Evolutionary conservation across 2,113 vertebrate genomes (phyloP).

Genomic region (Silurus asotus): DNA sequence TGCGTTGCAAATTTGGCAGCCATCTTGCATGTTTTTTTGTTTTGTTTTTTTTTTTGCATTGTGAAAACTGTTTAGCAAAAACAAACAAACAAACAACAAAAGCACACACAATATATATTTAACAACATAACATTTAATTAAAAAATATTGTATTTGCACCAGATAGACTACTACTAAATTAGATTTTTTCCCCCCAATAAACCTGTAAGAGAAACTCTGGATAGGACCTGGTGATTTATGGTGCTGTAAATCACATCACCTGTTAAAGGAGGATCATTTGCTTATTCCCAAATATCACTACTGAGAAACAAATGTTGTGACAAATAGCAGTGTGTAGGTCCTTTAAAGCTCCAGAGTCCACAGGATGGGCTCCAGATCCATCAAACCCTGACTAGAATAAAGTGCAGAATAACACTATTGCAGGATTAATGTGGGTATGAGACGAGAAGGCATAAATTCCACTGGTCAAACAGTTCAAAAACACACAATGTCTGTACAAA

Average conservation of each 20-base stretch:
- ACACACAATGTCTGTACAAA: not conserved
- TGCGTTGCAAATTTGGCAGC: not conserved
- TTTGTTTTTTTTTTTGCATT: too few species aligned
- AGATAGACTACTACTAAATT: too few species aligned
- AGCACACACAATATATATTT: too few species aligned
- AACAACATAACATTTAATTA: too few species aligned
- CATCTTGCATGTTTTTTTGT: not conserved
- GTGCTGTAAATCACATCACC: not conserved
- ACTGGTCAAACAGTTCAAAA: not conserved
- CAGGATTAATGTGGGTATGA: not conserved
- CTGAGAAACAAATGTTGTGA: not conserved
- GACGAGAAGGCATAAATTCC: not conserved
- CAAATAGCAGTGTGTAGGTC: not conserved
- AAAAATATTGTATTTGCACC: too few species aligned
- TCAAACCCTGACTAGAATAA: not conserved
- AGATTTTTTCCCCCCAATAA: too few species aligned
- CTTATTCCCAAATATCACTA: not conserved
- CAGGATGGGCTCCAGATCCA: not conserved
- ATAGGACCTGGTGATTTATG: too few species aligned
- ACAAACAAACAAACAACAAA: too few species aligned
- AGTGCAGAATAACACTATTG: not conserved
- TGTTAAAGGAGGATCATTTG: not conserved
- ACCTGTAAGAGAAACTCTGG: too few species aligned
- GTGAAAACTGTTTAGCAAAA: not conserved
- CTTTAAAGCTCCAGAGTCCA: not conserved